Evolutionary conservation across 2,888 invertebrate genomes (phyloP), one percentile per base, ranked within the genome.

Genomic region (Tetragonula carbonaria): DNA sequence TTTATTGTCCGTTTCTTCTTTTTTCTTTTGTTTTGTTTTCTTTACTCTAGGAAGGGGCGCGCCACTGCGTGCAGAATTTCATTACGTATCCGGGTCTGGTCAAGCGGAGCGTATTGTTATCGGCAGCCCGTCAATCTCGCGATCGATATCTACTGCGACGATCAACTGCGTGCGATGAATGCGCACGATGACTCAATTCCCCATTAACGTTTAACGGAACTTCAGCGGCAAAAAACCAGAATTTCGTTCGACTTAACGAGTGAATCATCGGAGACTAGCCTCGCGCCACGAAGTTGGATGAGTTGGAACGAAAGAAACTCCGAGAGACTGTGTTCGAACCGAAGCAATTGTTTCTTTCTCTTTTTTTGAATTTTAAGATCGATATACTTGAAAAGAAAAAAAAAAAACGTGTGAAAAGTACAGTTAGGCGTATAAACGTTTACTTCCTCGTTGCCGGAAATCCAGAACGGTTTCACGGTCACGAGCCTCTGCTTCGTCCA

Each of bases 21-120:
- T 4, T 11, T 18, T 16, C 2, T 14, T 79, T 82, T 16, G 18
- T 28, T 71, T 82, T 78, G 16, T 78, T 72, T 78, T 8, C 28
- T 38, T 74, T 74, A 67, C 67, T 80, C 77, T 86, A 83, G 90
- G 86, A 85, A 88, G 82, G 73, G 90, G 90, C 45, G 89, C 82
- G 90, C 72, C 85, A 6, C 8, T 45, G 95, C 94, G 74, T 75
- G 68, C 63, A 28, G 57, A 18, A 28, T 14, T 18, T n/a, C 28
- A n/a, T 14, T 18, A 28, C 38, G n/a, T 14, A 50, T 67, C 50
- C 53, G 53, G 18, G 28, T 4, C 21, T 33, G 63, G n/a, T 63
- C 65, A 55, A 45, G 6, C 57, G 65, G 6, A 18, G 55, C 55
- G 28, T 21, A n/a, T 21, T 16, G 2, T 23, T 28, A 63, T 50